Conservation (phyloP, 2,797 vertebrate species). For the Dallia pectoralis region DNA sequence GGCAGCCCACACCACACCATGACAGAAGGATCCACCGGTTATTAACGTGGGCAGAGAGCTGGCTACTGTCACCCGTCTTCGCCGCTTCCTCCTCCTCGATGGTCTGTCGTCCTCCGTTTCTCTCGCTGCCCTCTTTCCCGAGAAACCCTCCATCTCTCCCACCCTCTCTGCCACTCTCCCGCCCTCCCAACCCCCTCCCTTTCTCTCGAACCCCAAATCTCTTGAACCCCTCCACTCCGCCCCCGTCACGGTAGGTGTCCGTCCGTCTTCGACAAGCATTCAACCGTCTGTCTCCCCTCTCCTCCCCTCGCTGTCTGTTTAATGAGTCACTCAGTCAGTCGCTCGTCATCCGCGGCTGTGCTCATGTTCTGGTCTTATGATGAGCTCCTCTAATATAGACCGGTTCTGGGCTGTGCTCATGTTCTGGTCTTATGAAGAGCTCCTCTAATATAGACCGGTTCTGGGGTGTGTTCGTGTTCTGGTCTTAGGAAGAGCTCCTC, state of each 20-base stretch:
- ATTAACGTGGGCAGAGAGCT: not conserved
- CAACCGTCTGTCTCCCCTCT: not conserved
- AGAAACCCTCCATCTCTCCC: not conserved
- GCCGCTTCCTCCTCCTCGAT: not conserved
- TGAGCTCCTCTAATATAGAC: not conserved
- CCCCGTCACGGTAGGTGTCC: not conserved
- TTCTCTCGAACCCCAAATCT: not conserved
- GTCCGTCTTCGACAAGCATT: constrained; percentile 1
- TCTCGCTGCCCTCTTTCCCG: too few species aligned
- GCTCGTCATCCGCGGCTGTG: not conserved
- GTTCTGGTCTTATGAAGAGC: too few species aligned
- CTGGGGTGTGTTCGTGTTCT: not conserved
- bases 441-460: too few species aligned
- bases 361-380: not conserved
- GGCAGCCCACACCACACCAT: constrained; percentile 8
- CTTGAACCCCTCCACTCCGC: not conserved
- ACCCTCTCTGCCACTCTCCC: not conserved
- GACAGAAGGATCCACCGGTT: not conserved
- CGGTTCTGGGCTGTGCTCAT: not conserved
- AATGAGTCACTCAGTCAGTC: too few species aligned
- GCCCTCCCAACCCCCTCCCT: not conserved
- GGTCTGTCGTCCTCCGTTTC: not conserved
- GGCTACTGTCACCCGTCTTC: not conserved
- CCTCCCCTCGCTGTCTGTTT: not conserved
- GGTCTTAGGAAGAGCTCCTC: too few species aligned